Evolutionary conservation across 2,797 vertebrate species (phyloP), one percentile per base, ranked within the genome.

Genomic region (Esox lucius): DNA sequence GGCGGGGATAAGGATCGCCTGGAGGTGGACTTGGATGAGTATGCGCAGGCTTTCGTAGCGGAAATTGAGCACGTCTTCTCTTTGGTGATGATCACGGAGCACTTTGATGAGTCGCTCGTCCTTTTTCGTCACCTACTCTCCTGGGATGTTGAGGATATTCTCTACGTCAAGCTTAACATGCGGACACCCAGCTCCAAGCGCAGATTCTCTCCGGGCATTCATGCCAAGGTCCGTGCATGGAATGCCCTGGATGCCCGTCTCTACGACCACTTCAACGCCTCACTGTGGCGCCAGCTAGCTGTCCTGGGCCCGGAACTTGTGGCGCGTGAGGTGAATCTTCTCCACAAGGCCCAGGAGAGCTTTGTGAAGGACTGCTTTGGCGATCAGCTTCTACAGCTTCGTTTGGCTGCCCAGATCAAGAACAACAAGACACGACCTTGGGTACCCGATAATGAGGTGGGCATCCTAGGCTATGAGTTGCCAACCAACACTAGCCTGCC

Each of bases 71-170:
- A 85, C 1, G 85, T 88, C 28, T 97, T 96, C 88, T 95, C 95
- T 0, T 80, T 97, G 13, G 96, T 97, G 76, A 95, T 97, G 95
- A 95, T 97, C 28, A 87, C 95, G 0, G 96, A 97, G 81, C 90
- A 96, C 86, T 97, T 97, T 48, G 96, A 96, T 5, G 95, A 97
- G 88, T 97, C 96, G 0, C 85, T 97, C 61, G 90, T 97, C 74
- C 91, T 97, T 66, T 90, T 97, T 33, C 93, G 95, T 22, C 95
- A 88, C 12, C 92, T 95, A 19, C 91, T 97, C 64, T 91, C 92
- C 62, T 97, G 96, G 95, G 95, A 96, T 61, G 86, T 95, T 78
- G 93, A 97, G 0, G 96, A 97, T 75, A 85, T 97, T 22, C 85
- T 96, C 5, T 97, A 96, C 2, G 83, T 95, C 13, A 95, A 95